Conservation (phyloP, 2,888 invertebrate genomes). For the Nemapogon koenigi region DNA sequence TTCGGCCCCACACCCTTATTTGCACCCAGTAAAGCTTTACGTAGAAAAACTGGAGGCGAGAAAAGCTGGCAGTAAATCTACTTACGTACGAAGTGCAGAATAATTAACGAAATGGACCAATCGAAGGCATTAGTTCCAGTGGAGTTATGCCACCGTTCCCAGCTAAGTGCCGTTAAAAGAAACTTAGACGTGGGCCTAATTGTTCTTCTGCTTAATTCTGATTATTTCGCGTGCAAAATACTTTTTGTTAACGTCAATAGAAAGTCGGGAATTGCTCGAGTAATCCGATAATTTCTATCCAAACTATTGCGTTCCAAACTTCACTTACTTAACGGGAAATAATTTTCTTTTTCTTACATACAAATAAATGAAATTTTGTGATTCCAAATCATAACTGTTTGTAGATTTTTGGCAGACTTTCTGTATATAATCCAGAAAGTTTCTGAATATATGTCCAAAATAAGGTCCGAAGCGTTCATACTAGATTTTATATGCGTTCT, state of each 20-base stretch:
- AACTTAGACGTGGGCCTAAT: slow-evolving; percentile 58
- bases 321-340: too few relatives aligned
- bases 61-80: slow-evolving; percentile 55
- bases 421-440: too few relatives aligned
- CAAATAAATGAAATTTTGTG: too few relatives aligned
- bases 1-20: too few relatives aligned
- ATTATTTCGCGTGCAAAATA: slow-evolving; percentile 37
- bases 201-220: slow-evolving; percentile 57
- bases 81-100: slow-evolving; percentile 63
- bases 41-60: slow-evolving; percentile 32
- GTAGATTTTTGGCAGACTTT: too few relatives aligned
- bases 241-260: slow-evolving; percentile 1
- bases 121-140: slow-evolving; percentile 27
- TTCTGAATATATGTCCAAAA: too few relatives aligned
- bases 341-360: too few relatives aligned
- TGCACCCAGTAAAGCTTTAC: slow-evolving; percentile 30
- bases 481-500: too few relatives aligned
- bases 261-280: slow-evolving; percentile 19
- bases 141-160: slow-evolving; percentile 7
- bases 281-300: slow-evolving; percentile 61
- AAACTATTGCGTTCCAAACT: too few relatives aligned
- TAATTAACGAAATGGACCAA: slow-evolving; percentile 64
- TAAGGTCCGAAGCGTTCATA: too few relatives aligned
- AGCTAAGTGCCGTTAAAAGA: slow-evolving; percentile 60
- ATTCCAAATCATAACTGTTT: too few relatives aligned